A percentile compares a stretch with the other conserved stretches of the same genome.
Evolutionary conservation across 2,888 invertebrate genomes (phyloP).

Genomic region (Maniola hyperantus): DNA sequence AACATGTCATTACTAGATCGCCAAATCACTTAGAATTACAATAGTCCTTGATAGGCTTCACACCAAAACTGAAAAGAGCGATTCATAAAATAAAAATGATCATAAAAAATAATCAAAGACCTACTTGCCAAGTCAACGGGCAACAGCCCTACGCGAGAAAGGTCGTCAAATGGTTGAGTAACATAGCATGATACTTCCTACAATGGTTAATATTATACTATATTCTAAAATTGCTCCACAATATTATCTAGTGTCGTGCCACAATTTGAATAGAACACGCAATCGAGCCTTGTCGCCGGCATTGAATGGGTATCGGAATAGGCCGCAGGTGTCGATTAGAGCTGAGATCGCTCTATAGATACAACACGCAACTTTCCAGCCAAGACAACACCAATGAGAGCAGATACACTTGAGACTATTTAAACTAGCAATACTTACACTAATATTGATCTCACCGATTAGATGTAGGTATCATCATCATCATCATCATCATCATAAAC

Average conservation of each 20-base stretch:
- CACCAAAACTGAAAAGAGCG: no score
- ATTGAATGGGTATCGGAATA: conserved; percentile 56
- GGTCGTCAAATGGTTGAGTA: conserved; percentile 8
- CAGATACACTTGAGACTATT: conserved; percentile 10
- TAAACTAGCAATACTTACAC: conserved; percentile 4
- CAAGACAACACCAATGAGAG: conserved; percentile 14
- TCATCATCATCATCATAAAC: no score
- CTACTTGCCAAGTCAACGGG: no score
- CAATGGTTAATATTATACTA: conserved; percentile 22
- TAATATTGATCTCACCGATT: not conserved
- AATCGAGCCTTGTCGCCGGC: conserved; percentile 61
- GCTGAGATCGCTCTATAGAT: conserved; percentile 55
- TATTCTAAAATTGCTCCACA: conserved; percentile 30
- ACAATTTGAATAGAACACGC: conserved; percentile 74
- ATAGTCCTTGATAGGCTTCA: no score
- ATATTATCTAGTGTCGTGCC: conserved; percentile 46
- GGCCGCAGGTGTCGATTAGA: conserved; percentile 76
- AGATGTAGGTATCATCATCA: not conserved
- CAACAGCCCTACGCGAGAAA: not conserved
- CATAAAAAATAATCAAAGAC: no score
- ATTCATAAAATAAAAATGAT: no score
- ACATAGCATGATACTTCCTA: conserved; percentile 2
- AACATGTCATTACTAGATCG: no score
- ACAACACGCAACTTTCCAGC: conserved; percentile 47
- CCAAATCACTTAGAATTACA: no score